Conservation (phyloP, 2,888 invertebrate species). For the Xanthorhoe designata region DNA sequence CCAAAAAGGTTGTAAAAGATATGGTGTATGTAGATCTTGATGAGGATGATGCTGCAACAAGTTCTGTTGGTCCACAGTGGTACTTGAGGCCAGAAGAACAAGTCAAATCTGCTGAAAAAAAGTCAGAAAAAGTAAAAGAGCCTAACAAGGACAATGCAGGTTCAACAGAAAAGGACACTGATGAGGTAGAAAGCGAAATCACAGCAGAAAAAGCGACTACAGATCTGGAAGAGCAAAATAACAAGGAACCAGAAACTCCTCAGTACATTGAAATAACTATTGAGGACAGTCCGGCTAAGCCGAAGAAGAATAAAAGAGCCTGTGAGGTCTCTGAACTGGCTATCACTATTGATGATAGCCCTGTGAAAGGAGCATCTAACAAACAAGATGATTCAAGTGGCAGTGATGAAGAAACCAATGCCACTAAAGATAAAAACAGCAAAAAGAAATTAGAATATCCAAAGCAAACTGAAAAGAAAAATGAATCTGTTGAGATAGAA, state of each 20-base stretch:
- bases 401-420: slow-evolving; percentile 52
- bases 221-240: slow-evolving; percentile 57
- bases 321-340: slow-evolving; percentile 60
- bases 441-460: slow-evolving; percentile 75
- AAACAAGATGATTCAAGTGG: slow-evolving; percentile 44
- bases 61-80: slow-evolving; percentile 66
- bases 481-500: slow-evolving; percentile 62
- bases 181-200: background rate
- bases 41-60: slow-evolving; percentile 63
- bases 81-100: slow-evolving; percentile 76
- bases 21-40: slow-evolving; percentile 72
- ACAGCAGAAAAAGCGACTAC: slow-evolving; percentile 9
- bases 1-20: slow-evolving; percentile 41
- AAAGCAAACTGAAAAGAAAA: slow-evolving; percentile 39
- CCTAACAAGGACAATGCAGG: background rate
- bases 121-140: background rate
- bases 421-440: slow-evolving; percentile 54
- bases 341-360: slow-evolving; percentile 78
- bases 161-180: slow-evolving; percentile 5
- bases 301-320: slow-evolving; percentile 48
- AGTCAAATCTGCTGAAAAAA: slow-evolving; percentile 16
- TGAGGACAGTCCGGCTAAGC: slow-evolving; percentile 77
- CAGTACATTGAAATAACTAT: slow-evolving; percentile 75
- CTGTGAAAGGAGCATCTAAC: slow-evolving; percentile 55
- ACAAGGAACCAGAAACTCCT: slow-evolving; percentile 64